phyloP scores from a whole-genome alignment of 2,888 invertebrate species.

The Nymphalis urticae region DNA sequence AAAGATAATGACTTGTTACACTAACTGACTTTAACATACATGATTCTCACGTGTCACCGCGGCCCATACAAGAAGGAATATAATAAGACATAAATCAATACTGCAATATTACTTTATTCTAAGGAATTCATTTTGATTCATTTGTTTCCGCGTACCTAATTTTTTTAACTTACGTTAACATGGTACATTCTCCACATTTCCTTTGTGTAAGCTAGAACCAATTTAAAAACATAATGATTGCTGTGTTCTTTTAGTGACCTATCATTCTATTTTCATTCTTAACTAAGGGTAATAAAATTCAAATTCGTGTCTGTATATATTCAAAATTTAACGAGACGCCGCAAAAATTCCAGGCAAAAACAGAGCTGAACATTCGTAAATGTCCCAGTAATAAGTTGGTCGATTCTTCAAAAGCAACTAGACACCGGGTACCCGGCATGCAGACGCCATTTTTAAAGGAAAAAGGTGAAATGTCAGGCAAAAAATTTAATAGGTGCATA shows the following conservation, averaged over 20 bases:
- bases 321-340: slow-evolving; percentile 43
- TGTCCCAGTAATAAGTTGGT: slow-evolving; percentile 52
- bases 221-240: slow-evolving; percentile 38
- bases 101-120: no score
- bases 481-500: slow-evolving; percentile 33
- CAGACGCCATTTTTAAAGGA: slow-evolving; percentile 40
- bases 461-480: slow-evolving; percentile 36
- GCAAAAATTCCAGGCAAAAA: slow-evolving; percentile 47
- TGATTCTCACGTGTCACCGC: no score
- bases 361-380: slow-evolving; percentile 51
- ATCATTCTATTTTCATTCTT: slow-evolving; percentile 23
- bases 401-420: slow-evolving; percentile 49
- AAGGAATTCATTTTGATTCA: neutral
- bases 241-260: slow-evolving; percentile 19
- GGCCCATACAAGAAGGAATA: no score
- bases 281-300: slow-evolving; percentile 21
- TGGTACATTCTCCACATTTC: slow-evolving; percentile 24
- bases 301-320: slow-evolving; percentile 23
- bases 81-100: no score
- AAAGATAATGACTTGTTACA: no score
- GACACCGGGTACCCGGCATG: slow-evolving; percentile 38
- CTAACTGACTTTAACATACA: no score
- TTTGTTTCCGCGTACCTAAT: slow-evolving; percentile 21
- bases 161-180: slow-evolving; percentile 23
- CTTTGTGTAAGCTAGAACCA: slow-evolving; percentile 35